These are phyloP conservation scores for Pachypeltis micranthus DNA, from an alignment of 1,140 invertebrate genomes.

Conservation along the genomic window DNA sequence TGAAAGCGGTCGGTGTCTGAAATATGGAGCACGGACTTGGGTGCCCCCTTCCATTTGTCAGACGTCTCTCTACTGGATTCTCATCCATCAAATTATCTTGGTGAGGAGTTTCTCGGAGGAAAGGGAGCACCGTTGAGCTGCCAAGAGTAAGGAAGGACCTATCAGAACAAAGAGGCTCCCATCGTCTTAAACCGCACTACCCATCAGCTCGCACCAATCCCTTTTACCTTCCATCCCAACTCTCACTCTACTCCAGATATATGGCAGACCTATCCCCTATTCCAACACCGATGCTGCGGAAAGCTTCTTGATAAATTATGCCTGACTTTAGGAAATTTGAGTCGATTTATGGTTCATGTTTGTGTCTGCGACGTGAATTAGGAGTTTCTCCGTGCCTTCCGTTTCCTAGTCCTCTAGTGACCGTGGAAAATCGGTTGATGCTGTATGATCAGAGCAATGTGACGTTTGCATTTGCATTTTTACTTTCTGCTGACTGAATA, in stretches of 20 bases:
- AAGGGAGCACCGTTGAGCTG: background rate
- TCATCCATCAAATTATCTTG: slow-evolving; percentile 8
- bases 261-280: slow-evolving; percentile 2
- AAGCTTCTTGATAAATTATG: slow-evolving; percentile 1
- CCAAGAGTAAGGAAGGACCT: background rate
- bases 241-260: background rate
- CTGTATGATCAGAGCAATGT: too few species aligned
- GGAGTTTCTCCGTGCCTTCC: background rate
- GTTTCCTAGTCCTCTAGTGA: background rate
- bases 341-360: background rate
- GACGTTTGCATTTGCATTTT: background rate
- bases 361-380: background rate
- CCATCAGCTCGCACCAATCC: slow-evolving; percentile 7
- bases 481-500: background rate
- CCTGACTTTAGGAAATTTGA: background rate
- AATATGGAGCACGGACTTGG: background rate
- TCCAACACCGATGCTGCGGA: background rate
- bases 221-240: background rate
- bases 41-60: slow-evolving; percentile 5
- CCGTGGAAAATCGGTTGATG: background rate
- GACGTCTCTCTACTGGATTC: slow-evolving; percentile 1
- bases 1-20: background rate
- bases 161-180: slow-evolving; percentile 6
- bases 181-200: slow-evolving; percentile 5
- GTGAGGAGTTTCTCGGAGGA: background rate